Percentiles rank a stretch among this genome's conserved stretches.
These are phyloP conservation scores for Tachina grossa DNA, from an alignment of 2,888 invertebrate genomes.

Conservation along the genomic window DNA sequence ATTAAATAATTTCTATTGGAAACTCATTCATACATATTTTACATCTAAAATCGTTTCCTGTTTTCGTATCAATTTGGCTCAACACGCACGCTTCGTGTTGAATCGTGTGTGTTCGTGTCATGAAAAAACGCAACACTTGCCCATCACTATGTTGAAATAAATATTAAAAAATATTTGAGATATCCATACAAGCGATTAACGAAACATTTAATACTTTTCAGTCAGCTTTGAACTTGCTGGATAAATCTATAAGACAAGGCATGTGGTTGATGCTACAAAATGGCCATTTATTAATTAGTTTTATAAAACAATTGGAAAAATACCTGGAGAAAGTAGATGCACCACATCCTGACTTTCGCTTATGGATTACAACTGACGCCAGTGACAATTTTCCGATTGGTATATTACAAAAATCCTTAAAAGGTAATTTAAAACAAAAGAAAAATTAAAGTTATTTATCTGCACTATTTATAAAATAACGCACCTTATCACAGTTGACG, in stretches of 20 bases:
- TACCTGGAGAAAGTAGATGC: slow-evolving; percentile 90
- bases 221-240: slow-evolving; percentile 88
- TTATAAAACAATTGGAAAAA: slow-evolving; percentile 92
- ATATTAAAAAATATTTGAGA: too few species aligned
- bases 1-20: too few species aligned
- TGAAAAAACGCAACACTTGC: too few species aligned
- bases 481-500: too few species aligned
- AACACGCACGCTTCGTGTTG: too few species aligned
- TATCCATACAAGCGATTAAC: neutral
- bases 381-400: slow-evolving; percentile 94
- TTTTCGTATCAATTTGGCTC: too few species aligned
- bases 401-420: slow-evolving; percentile 91
- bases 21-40: too few species aligned
- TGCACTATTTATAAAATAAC: too few species aligned
- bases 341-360: slow-evolving; percentile 94
- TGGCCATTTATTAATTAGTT: slow-evolving; percentile 92
- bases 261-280: slow-evolving; percentile 97
- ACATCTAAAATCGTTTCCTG: too few species aligned
- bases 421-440: slow-evolving; percentile 84
- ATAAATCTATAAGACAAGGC: slow-evolving; percentile 88
- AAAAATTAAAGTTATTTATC: too few species aligned
- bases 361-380: slow-evolving; percentile 97
- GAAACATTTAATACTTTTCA: slow-evolving; percentile 76
- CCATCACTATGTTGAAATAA: too few species aligned
- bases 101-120: too few species aligned